Conservation (phyloP, 2,888 invertebrate genomes). For the Rotaria magnacalcarata region DNA sequence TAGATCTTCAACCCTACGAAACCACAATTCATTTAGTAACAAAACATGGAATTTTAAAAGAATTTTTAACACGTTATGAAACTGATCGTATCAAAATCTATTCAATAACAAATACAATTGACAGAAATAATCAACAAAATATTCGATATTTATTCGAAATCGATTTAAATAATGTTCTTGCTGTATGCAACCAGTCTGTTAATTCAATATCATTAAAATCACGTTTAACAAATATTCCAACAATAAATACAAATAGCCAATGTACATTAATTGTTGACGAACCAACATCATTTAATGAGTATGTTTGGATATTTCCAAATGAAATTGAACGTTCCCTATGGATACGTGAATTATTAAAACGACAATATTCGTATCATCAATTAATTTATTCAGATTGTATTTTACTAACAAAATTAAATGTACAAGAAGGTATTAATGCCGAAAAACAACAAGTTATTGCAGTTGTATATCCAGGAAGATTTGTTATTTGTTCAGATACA, state of each 20-base stretch:
- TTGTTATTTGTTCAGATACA: conserved; percentile 2
- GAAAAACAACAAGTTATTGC: conserved; percentile 20
- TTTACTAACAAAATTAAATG: neutral
- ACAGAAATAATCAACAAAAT: neutral
- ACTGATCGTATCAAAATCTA: neutral
- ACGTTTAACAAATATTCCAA: conserved; percentile 3
- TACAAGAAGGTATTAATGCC: conserved; percentile 1
- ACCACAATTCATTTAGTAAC: neutral
- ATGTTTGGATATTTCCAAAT: conserved; percentile 8
- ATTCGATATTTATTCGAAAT: neutral
- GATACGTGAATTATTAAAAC: conserved; percentile 18
- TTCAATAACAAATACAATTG: neutral
- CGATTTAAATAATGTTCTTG: conserved; percentile 14
- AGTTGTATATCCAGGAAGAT: neutral
- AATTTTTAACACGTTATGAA: neutral
- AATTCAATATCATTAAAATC: conserved; percentile 1
- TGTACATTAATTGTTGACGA: conserved; percentile 8
- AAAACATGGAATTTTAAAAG: conserved; percentile 7
- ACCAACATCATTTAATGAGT: conserved; percentile 5
- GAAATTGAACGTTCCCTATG: neutral
- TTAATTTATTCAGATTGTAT: neutral
- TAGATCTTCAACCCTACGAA: neutral
- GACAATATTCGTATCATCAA: conserved; percentile 20
- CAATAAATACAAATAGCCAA: neutral
- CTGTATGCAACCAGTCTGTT: neutral